These are phyloP conservation scores for Pelecanoides urinatrix DNA, from an alignment of 2,113 vertebrate species.

Conservation along the genomic window DNA sequence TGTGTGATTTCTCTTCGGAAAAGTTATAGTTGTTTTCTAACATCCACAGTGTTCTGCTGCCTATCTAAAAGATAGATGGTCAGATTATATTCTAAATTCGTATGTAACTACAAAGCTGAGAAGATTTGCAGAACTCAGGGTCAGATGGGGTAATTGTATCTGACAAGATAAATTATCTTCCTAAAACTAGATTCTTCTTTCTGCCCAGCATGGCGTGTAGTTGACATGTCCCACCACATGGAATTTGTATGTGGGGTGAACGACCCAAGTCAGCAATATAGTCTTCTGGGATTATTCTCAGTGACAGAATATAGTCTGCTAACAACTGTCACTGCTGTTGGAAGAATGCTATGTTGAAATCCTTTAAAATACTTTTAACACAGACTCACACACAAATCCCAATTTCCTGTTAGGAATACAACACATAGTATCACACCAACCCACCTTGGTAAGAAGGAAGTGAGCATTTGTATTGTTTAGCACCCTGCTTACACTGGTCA, in stretches of 20 bases:
- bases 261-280: not conserved
- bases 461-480: not conserved
- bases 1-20: not conserved
- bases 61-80: not conserved
- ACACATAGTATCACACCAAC: not conserved
- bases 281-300: not conserved
- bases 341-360: not conserved
- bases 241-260: not conserved
- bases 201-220: not conserved
- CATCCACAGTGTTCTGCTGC: not conserved
- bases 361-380: not conserved
- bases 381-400: not conserved
- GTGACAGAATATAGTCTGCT: not conserved
- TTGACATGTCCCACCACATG: not conserved
- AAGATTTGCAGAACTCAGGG: not conserved
- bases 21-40: not conserved
- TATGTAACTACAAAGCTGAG: not conserved
- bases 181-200: not conserved
- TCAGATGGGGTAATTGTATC: not conserved
- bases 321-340: not conserved
- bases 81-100: not conserved
- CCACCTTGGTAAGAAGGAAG: not conserved
- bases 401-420: not conserved
- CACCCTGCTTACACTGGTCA: not conserved
- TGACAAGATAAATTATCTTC: not conserved